phyloP scores from a whole-genome alignment of 1,140 invertebrate species.

The Pseudobourletiella spinata region DNA sequence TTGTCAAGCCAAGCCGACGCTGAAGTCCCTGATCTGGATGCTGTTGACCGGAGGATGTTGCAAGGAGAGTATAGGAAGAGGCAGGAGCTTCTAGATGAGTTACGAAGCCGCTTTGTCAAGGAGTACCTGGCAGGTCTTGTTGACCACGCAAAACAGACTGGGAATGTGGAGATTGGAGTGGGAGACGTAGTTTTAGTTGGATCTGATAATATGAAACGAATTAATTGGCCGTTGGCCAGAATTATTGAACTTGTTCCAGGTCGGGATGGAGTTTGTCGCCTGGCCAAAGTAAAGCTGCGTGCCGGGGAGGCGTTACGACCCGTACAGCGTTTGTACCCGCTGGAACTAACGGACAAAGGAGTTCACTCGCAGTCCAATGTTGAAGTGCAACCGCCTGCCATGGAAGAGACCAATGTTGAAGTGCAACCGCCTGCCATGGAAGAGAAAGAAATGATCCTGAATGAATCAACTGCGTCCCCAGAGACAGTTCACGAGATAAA shows the following conservation, averaged over 20 bases:
- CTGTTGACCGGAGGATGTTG: not conserved
- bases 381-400: too few relatives aligned
- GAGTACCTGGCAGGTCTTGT: slow-evolving; percentile 9
- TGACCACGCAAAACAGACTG: not conserved
- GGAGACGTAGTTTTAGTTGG: slow-evolving; percentile 20
- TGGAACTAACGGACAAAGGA: too few relatives aligned
- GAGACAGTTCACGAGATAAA: too few relatives aligned
- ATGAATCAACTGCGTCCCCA: too few relatives aligned
- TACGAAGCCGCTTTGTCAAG: not conserved
- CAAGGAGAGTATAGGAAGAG: not conserved
- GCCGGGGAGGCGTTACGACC: slow-evolving; percentile 3
- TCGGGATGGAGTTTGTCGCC: slow-evolving; percentile 11
- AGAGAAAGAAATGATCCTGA: too few relatives aligned
- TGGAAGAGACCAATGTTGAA: too few relatives aligned
- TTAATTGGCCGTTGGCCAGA: slow-evolving; percentile 16
- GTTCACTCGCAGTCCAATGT: too few relatives aligned
- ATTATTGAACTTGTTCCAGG: slow-evolving; percentile 11
- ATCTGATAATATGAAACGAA: slow-evolving; percentile 16
- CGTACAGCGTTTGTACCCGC: slow-evolving; percentile 25
- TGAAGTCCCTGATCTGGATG: not conserved
- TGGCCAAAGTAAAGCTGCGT: slow-evolving; percentile 4
- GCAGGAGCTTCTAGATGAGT: not conserved
- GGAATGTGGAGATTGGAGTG: not conserved
- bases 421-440: too few relatives aligned
- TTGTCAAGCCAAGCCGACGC: not conserved